Percentiles rank a stretch among this genome's conserved stretches.
These are phyloP conservation scores for Aythya baeri DNA, from an alignment of 2,113 vertebrate species.

Conservation along the genomic window DNA sequence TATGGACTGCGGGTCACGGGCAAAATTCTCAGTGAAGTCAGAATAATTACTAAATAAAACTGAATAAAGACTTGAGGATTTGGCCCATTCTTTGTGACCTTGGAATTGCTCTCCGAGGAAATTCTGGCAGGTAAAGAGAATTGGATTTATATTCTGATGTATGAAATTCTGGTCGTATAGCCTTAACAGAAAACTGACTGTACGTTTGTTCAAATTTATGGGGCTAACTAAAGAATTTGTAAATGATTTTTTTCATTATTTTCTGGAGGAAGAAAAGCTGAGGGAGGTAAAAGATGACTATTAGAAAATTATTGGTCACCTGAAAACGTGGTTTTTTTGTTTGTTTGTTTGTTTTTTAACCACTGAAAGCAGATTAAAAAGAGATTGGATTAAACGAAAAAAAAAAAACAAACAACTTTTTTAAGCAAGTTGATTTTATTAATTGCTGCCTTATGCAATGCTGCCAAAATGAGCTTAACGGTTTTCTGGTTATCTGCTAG, in stretches of 20 bases:
- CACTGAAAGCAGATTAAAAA: neutral
- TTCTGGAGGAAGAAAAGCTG: neutral
- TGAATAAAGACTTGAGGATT: conserved; percentile 1
- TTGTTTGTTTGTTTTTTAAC: neutral
- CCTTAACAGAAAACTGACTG: conserved; percentile 11
- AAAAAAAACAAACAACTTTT: neutral
- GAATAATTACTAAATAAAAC: conserved; percentile 29
- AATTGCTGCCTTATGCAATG: neutral
- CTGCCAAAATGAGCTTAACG: neutral
- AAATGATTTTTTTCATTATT: neutral
- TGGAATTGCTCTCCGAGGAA: conserved; percentile 43
- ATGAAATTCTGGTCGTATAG: conserved; percentile 4
- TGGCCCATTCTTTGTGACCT: neutral
- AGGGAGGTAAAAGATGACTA: neutral
- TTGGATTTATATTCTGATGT: conserved; percentile 55
- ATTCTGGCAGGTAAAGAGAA: conserved; percentile 30
- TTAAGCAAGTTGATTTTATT: neutral
- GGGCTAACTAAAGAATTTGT: conserved; percentile 1
- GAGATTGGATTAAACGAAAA: neutral
- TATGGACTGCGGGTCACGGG: neutral
- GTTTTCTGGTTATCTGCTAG: neutral
- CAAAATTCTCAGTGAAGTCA: neutral
- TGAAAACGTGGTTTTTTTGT: neutral
- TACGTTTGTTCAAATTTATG: neutral
- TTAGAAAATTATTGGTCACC: neutral